Evolutionary conservation across 2,797 vertebrate species (phyloP).

Genomic region (Okamejei kenojei): DNA sequence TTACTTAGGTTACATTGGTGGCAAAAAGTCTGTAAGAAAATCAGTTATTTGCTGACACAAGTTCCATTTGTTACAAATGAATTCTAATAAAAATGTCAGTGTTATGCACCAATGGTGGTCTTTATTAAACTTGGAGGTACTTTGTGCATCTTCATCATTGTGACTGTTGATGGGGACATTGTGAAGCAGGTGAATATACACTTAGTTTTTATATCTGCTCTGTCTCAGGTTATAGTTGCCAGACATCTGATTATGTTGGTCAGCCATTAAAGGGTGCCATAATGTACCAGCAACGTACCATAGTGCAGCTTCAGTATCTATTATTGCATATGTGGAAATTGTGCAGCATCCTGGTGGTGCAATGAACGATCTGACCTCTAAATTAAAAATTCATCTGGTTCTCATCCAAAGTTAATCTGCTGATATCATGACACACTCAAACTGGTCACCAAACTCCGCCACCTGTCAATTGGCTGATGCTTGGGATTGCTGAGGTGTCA

Average conservation of each 20-base stretch:
- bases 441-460: no score
- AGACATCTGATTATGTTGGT: not conserved
- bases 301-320: no score
- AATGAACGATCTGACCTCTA: no score
- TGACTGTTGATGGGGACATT: constrained; percentile 46
- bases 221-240: not conserved
- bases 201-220: not conserved
- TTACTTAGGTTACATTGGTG: constrained; percentile 99
- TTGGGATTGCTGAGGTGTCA: no score
- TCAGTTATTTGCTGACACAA: constrained; percentile 99
- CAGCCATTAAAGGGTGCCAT: not conserved
- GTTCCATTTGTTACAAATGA: constrained; percentile 99
- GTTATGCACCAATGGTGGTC: constrained; percentile 83
- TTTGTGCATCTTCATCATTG: constrained; percentile 51
- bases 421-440: no score
- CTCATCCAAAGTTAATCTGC: no score
- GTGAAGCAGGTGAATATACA: not conserved
- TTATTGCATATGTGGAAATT: no score
- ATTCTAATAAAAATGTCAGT: constrained; percentile 99
- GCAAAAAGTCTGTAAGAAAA: constrained; percentile 98
- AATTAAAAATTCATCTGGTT: no score
- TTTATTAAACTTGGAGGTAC: constrained; percentile 40
- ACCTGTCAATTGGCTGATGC: no score
- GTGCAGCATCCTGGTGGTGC: no score
- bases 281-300: no score